Evolutionary conservation across 2,888 invertebrate species (phyloP).

Genomic region (Strigamia transsilvanica): DNA sequence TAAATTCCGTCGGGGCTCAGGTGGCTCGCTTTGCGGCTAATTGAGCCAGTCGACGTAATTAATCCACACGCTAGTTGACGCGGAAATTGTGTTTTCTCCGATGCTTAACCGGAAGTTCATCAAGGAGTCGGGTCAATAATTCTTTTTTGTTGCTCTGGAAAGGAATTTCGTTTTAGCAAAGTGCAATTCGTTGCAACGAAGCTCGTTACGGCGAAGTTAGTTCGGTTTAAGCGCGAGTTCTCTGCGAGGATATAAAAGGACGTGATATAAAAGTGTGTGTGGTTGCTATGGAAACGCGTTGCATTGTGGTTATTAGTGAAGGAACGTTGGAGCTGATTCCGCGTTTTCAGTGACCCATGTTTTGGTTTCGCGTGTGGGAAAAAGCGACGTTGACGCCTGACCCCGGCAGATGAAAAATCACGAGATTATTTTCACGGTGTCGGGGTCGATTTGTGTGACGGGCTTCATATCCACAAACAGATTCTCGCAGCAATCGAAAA

Average conservation of each 20-base stretch:
- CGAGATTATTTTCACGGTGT: neutral
- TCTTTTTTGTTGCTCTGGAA: neutral
- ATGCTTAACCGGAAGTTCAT: slow-evolving; percentile 17
- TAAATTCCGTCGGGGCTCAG: slow-evolving; percentile 11
- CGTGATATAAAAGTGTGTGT: too few relatives aligned
- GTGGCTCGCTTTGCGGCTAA: neutral
- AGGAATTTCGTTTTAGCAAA: too few relatives aligned
- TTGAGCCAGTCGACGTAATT: slow-evolving; percentile 3
- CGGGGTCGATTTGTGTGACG: neutral
- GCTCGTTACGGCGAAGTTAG: neutral
- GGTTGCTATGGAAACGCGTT: neutral
- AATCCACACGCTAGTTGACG: neutral
- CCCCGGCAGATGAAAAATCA: slow-evolving; percentile 13
- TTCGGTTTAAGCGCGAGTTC: neutral
- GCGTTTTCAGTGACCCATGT: slow-evolving; percentile 29
- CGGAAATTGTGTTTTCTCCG: neutral
- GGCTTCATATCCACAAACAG: neutral
- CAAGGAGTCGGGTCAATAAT: neutral
- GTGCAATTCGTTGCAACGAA: too few relatives aligned
- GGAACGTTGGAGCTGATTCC: neutral
- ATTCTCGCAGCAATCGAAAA: slow-evolving; percentile 20
- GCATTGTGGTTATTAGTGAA: slow-evolving; percentile 16
- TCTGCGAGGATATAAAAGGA: neutral
- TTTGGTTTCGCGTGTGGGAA: neutral
- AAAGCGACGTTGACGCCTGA: neutral